phyloP scores from a whole-genome alignment of 1,140 invertebrate genomes.

The Nilaparvata lugens region DNA sequence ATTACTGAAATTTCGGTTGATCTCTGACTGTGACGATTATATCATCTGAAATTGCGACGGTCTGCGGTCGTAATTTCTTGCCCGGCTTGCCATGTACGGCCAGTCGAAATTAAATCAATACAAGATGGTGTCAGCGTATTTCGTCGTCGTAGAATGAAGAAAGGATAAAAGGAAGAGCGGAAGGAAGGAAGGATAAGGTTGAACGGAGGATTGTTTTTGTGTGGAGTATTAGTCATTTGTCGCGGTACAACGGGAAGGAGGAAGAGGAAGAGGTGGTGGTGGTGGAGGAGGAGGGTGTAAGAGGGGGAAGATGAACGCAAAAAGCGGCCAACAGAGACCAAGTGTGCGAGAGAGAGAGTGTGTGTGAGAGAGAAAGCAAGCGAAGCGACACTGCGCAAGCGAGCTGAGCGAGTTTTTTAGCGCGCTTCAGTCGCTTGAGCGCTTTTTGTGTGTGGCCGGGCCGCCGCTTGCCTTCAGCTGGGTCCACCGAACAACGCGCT shows the following conservation, averaged over 20 bases:
- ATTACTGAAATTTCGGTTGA: too few species aligned
- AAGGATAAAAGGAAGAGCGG: background rate
- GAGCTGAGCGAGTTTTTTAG: too few species aligned
- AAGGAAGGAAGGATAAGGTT: background rate
- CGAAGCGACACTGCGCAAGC: background rate
- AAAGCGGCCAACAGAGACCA: constrained; percentile 6
- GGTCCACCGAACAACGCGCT: too few species aligned
- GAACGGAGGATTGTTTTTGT: constrained; percentile 12
- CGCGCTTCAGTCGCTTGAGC: background rate
- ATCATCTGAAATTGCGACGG: too few species aligned
- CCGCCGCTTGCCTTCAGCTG: background rate
- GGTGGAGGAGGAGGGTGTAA: background rate
- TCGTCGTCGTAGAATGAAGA: too few species aligned
- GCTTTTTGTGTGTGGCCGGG: constrained; percentile 9
- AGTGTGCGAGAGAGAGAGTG: constrained; percentile 15
- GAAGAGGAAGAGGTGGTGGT: constrained; percentile 11
- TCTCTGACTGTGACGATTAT: too few species aligned
- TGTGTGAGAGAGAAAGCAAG: constrained; percentile 15
- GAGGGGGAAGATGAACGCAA: background rate
- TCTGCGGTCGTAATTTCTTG: too few species aligned
- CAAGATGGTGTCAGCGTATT: constrained; percentile 2
- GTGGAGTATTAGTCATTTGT: constrained; percentile 10
- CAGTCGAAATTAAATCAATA: background rate
- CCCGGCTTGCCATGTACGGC: background rate
- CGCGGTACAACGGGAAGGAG: constrained; percentile 11